phyloP scores from a whole-genome alignment of 2,113 vertebrate species.

The Dunckerocampus dactyliophorus region DNA sequence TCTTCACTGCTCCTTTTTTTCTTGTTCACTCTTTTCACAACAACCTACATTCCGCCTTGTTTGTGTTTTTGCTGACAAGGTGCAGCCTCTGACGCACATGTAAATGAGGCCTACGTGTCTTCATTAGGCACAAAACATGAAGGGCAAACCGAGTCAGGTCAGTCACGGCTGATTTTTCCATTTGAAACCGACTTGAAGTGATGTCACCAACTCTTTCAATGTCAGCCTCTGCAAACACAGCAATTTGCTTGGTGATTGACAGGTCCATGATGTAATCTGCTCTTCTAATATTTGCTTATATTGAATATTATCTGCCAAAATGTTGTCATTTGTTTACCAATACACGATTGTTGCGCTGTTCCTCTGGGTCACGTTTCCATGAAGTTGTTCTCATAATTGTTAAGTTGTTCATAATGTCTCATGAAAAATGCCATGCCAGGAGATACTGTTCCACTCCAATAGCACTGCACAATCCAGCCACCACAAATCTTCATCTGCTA shows the following conservation, averaged over 20 bases:
- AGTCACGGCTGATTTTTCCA: slow-evolving; percentile 36
- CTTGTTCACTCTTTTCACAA: slow-evolving; percentile 40
- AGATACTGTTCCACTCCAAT: too few species aligned
- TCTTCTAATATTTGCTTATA: slow-evolving; percentile 31
- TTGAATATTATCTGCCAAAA: slow-evolving; percentile 34
- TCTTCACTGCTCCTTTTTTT: slow-evolving; percentile 36
- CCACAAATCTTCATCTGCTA: too few species aligned
- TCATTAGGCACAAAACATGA: slow-evolving; percentile 23
- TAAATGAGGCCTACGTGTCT: slow-evolving; percentile 51
- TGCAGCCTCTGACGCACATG: slow-evolving; percentile 56
- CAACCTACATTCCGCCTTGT: slow-evolving; percentile 53
- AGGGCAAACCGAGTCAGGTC: slow-evolving; percentile 17
- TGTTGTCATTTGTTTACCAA: slow-evolving; percentile 45
- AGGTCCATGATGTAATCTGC: slow-evolving; percentile 41
- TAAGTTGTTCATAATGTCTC: too few species aligned
- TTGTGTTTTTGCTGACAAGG: slow-evolving; percentile 61
- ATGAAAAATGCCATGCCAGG: too few species aligned
- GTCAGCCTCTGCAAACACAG: slow-evolving; percentile 18
- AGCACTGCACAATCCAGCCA: too few species aligned
- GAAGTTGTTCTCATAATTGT: not conserved
- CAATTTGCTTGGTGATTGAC: slow-evolving; percentile 41
- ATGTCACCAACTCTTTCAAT: slow-evolving; percentile 42
- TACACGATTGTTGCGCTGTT: slow-evolving; percentile 13
- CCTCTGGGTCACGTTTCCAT: slow-evolving; percentile 23
- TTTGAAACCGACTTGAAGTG: slow-evolving; percentile 24